Base-by-base conservation (phyloP, 2,797 vertebrate species). In the Hydrolagus colliei region DNA sequence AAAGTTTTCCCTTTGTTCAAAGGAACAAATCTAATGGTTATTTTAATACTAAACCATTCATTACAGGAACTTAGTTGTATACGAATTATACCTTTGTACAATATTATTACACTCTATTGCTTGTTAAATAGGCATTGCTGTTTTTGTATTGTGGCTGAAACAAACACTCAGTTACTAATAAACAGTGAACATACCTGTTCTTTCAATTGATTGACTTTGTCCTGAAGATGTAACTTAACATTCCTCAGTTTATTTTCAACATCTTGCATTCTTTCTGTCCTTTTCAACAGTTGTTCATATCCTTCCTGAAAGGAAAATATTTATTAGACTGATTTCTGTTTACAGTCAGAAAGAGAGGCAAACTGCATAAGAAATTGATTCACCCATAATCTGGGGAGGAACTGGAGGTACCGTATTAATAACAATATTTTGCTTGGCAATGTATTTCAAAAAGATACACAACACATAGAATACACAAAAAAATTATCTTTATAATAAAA, bases 131-230 rank as follows among this genome's bases (percentile, higher is more conserved):
- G 41, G 3, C 41, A 52, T 52, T 52, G 41, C 41, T 52, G 41
- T 52, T 52, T 52, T 52, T 52, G 41, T 52, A 52, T 52, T 52
- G 41, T 52, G 41, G 41, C 41, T 52, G 41, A 52, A 52, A 52
- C 41, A 78, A 10, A 78, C 5, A 3, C 6, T 52, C 76, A 72
- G 16, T 12, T 41, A 84, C 41, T 10, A 32, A 71, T 16, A 82
- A 3, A 52, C 41, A 35, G 16, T 9, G 4, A 84, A 13, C 92
- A 90, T 89, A 98, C 97, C 94, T 98, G 98, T 76, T 98, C 96
- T 90, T 95, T 97, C 74, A 99, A 95, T 91, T 98, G 97, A 89
- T 93, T 91, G 1, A 97, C 97, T 93, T 99, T 99, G 85, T 98
- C 97, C 88, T 94, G 96, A 87, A 99, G 95, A 90, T 98, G 95